A percentile compares a stretch with the other conserved stretches of the same genome.
These are phyloP conservation scores for Vultur gryphus DNA, from an alignment of 2,797 vertebrate species.

Conservation along the genomic window DNA sequence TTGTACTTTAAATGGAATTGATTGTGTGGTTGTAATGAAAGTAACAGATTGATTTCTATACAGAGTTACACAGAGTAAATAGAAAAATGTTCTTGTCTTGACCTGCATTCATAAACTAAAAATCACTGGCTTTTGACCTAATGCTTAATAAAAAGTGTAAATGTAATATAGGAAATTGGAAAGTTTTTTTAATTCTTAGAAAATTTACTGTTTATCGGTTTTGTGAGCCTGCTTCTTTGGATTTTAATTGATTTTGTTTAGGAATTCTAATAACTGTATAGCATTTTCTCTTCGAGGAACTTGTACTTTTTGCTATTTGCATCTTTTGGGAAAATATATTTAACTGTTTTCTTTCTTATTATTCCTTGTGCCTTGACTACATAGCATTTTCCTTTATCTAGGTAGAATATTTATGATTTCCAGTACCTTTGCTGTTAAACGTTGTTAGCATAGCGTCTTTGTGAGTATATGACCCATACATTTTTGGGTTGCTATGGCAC, in stretches of 20 bases:
- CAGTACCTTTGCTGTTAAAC: neutral
- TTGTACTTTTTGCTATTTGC: neutral
- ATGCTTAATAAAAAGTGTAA: constrained; percentile 69
- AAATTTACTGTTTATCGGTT: neutral
- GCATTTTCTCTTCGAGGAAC: neutral
- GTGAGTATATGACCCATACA: neutral
- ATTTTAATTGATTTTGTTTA: neutral
- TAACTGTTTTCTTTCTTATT: neutral
- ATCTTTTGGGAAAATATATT: neutral
- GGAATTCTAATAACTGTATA: neutral
- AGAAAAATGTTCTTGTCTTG: constrained; percentile 77
- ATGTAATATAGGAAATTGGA: constrained; percentile 44
- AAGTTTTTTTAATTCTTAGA: constrained; percentile 44
- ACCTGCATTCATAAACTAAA: constrained; percentile 74
- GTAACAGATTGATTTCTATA: constrained; percentile 79
- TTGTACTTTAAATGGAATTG: constrained; percentile 81
- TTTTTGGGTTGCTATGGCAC: neutral
- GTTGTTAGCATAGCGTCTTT: neutral
- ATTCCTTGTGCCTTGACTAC: neutral
- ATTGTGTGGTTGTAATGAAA: constrained; percentile 81
- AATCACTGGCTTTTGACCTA: constrained; percentile 68
- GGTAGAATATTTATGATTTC: neutral
- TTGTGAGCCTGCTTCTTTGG: neutral
- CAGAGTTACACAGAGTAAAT: constrained; percentile 77
- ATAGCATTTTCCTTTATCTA: neutral